A percentile compares a stretch with the other conserved stretches of the same genome.
Evolutionary conservation across 1,140 invertebrate species (phyloP).

Genomic region (Temnothorax curvispinosus): DNA sequence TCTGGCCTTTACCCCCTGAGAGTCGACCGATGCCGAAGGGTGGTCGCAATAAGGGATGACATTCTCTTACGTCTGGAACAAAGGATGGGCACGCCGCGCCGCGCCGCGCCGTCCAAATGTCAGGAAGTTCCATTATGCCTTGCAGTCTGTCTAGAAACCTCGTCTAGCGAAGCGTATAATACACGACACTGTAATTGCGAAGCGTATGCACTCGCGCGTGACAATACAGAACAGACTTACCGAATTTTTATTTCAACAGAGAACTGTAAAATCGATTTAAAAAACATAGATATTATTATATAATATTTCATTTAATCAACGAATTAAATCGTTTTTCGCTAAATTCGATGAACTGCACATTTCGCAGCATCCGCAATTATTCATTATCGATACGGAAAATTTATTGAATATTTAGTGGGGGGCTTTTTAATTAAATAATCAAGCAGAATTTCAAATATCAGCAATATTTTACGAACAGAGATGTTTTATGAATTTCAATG

Average conservation of each 20-base stretch:
- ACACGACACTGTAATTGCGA: not conserved
- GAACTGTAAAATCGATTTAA: not conserved
- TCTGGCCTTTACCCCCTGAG: slow-evolving; percentile 38
- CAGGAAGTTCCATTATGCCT: slow-evolving; percentile 72
- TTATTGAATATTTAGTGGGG: slow-evolving; percentile 28
- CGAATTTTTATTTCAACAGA: slow-evolving; percentile 10
- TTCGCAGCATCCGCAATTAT: slow-evolving; percentile 10
- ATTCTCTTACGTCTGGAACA: slow-evolving; percentile 73
- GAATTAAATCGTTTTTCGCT: slow-evolving; percentile 9
- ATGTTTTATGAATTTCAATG: slow-evolving; percentile 25
- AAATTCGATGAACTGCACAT: slow-evolving; percentile 16
- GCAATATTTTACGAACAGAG: slow-evolving; percentile 24
- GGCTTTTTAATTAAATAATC: slow-evolving; percentile 49
- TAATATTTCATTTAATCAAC: slow-evolving; percentile 2
- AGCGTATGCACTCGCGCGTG: not conserved
- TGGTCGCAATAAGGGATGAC: slow-evolving; percentile 74
- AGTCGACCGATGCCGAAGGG: slow-evolving; percentile 29
- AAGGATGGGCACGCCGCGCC: slow-evolving; percentile 56
- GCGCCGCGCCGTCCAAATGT: slow-evolving; percentile 54
- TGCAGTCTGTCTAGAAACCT: slow-evolving; percentile 44
- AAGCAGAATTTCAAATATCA: slow-evolving; percentile 38
- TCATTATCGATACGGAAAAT: slow-evolving; percentile 29
- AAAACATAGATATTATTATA: not conserved
- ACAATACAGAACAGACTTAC: not conserved
- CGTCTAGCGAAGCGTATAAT: not conserved